Percentiles rank a stretch among this genome's conserved stretches.
Conservation (phyloP, 2,113 vertebrate genomes). For the Porphyrio hochstetteri region DNA sequence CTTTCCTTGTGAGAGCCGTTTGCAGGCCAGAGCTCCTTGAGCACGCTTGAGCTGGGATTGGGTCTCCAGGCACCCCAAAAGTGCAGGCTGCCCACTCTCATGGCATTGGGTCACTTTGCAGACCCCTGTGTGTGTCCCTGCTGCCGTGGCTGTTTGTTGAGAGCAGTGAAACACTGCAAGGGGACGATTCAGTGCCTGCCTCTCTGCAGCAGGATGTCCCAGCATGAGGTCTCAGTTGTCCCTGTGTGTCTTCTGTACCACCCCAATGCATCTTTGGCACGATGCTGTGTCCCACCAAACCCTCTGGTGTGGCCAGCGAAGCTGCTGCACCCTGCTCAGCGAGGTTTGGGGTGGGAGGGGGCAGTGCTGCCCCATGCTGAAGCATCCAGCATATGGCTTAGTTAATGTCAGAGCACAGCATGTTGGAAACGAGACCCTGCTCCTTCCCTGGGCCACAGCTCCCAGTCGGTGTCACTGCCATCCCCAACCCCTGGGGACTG, state of each 20-base stretch:
- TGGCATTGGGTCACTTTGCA: not conserved
- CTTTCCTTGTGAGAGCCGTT: rapidly evolving
- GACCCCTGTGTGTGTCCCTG: not conserved
- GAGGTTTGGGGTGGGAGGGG: not conserved
- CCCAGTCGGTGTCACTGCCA: rapidly evolving
- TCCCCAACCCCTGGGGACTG: rapidly evolving
- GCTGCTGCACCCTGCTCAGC: not conserved
- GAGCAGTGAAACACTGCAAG: not conserved
- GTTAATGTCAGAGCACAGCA: rapidly evolving
- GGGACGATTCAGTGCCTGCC: rapidly evolving
- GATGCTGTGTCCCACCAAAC: rapidly evolving
- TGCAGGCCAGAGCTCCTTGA: rapidly evolving
- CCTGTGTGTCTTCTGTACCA: not conserved
- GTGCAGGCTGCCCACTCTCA: rapidly evolving
- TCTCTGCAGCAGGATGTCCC: not conserved
- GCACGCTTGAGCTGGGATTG: rapidly evolving
- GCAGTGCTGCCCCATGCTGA: rapidly evolving
- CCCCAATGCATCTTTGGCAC: rapidly evolving
- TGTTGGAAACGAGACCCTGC: not conserved
- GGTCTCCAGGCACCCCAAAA: rapidly evolving
- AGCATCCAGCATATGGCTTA: not conserved
- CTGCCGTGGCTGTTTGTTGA: not conserved
- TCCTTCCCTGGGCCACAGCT: rapidly evolving
- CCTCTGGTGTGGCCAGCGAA: rapidly evolving
- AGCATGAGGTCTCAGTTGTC: not conserved